Base-by-base conservation (phyloP, 1,140 invertebrate genomes). In the Polyergus mexicanus region DNA sequence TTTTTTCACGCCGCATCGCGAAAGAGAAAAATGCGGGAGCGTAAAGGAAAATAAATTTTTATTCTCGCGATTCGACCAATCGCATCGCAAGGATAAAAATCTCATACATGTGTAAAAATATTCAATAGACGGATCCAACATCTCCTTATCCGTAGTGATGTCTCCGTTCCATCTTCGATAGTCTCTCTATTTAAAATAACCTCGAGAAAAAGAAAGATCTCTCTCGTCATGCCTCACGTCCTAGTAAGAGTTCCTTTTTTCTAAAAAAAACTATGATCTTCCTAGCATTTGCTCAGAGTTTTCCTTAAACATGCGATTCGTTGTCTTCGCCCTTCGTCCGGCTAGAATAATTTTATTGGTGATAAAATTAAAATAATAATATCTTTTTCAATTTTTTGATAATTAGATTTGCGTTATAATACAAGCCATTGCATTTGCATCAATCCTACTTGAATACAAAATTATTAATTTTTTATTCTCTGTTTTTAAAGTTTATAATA, bases 81-180 rank as follows among this genome's bases (percentile, higher is more conserved):
- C 83, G 83, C 89, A 74, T 86, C 78, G 75, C 84, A 74, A 86
- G 88, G 91, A 90, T 91, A 90, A 88, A 89, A 92, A 93, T 92
- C 91, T 92, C 92, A 93, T 92, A 90, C 88, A 92, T 92, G 92
- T 92, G 92, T 90, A 91, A 92, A 93, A 88, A 92, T 93, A 93
- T 93, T 93, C 92, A 91, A 93, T 92, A 86, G 86, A 85, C 60
- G 41, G 66, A 25, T 47, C 56, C 22, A 41, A 63, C 54, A 80
- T 74, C 32, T 32, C 75, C 71, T 84, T 51, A 47, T 63, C 58
- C 78, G 51, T 80, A 62, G 47, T 63, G 62, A 66, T 83, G 58
- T 76, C 71, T 88, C 69, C 88, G 62, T 84, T 56, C 75, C 44
- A 77, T 86, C 77, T 83, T 62, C 76, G 44, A 16, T 86, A 69